These are phyloP conservation scores for Lycaon pictus DNA, from an alignment of 2,113 vertebrate species.

Conservation along the genomic window DNA sequence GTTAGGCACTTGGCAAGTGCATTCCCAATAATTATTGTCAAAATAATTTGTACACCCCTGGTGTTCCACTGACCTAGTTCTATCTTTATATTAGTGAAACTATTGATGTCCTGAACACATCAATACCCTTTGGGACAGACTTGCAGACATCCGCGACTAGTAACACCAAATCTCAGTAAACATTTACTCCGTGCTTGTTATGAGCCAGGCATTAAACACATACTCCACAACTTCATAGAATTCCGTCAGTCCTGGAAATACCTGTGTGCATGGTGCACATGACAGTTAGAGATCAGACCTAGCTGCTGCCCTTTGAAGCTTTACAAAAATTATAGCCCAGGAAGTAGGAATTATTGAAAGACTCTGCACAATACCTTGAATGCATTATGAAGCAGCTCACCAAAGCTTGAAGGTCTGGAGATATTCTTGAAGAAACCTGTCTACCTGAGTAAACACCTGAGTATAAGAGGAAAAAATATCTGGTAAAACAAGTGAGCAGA, in stretches of 20 bases:
- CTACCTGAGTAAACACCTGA: neutral
- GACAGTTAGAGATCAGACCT: neutral
- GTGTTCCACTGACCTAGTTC: neutral
- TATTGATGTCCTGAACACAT: neutral
- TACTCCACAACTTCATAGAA: neutral
- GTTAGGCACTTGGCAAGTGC: neutral
- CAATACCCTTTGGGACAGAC: neutral
- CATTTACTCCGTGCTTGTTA: neutral
- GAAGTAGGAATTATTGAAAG: neutral
- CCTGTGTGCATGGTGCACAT: rapidly evolving
- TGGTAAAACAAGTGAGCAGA: neutral
- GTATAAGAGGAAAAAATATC: too few species aligned
- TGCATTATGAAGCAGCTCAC: neutral
- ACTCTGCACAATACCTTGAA: neutral
- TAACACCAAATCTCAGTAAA: neutral
- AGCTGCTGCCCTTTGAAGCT: neutral
- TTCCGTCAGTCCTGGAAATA: neutral
- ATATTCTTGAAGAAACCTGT: neutral
- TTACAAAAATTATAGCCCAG: neutral
- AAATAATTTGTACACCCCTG: neutral
- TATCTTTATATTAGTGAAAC: neutral
- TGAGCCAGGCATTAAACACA: neutral
- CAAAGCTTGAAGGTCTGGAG: neutral
- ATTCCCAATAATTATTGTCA: neutral
- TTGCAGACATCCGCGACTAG: neutral